Base-by-base conservation (phyloP, 2,113 vertebrate species). In the Parus major region DNA sequence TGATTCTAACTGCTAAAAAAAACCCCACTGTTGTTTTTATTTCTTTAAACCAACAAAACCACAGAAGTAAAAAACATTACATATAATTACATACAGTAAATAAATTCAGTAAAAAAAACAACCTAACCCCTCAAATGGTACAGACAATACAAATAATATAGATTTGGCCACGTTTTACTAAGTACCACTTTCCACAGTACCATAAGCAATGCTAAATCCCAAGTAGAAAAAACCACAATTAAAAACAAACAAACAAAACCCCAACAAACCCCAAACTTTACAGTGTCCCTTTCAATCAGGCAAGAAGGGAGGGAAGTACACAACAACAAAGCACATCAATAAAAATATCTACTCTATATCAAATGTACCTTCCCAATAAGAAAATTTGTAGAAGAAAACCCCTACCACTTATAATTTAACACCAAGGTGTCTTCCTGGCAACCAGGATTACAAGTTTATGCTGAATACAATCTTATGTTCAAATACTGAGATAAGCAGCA, bases 401-500 rank as follows among this genome's bases (percentile, higher is more conserved):
- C 15, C 63, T 90, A 79, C 78, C 77, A 66, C 68, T 89, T 90
- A 88, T 90, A 95, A 92, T 49, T 93, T 94, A 94, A 95, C 41
- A 80, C 42, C 79, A 69, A 93, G 28, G 17, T 84, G 42, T 75
- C 31, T 66, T 94, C 61, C 61, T 82, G 44, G 64, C 68, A 95
- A 86, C 33, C 63, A 94, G 91, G 71, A 88, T 97, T 98, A 99
- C 90, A 98, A 97, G 33, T 98, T 98, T 94, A 99, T 97, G 96
- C 98, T 98, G 97, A 99, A 98, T 82, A 98, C 98, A 97, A 99
- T 99, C 97, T 98, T 99, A 96, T 99, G 98, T 96, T 99, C 99
- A 94, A 99, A 99, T 56, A 99, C 85, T 4, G 99, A 99, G 91
- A 99, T 99, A 53, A 99, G 97, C 89, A 99, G 98, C 99, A 99